Evolutionary conservation across 2,888 invertebrate species (phyloP).

Genomic region (Monochamus alternatus): DNA sequence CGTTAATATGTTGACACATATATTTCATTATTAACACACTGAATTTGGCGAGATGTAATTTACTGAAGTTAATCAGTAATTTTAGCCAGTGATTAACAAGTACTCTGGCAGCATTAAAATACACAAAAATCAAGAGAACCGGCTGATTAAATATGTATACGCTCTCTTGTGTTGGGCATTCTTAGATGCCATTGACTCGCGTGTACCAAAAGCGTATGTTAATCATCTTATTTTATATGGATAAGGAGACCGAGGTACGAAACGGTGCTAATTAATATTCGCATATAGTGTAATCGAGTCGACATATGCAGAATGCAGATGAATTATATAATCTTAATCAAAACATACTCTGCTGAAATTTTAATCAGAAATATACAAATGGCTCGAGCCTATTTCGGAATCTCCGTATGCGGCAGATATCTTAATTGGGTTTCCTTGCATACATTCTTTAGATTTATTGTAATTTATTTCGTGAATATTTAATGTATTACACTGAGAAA

Average conservation of each 20-base stretch:
- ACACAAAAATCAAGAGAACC: conserved; percentile 24
- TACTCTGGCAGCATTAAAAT: conserved; percentile 31
- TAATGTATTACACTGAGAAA: too few species aligned
- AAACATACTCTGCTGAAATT: conserved; percentile 7
- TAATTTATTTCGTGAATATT: too few species aligned
- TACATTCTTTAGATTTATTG: too few species aligned
- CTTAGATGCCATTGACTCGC: conserved; percentile 34
- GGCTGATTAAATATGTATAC: conserved; percentile 5
- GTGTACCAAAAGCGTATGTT: conserved; percentile 42
- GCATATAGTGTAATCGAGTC: conserved; percentile 22
- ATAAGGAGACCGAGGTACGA: conserved; percentile 19
- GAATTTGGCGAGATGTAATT: conserved; percentile 18
- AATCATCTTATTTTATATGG: conserved; percentile 38
- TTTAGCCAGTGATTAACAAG: conserved; percentile 29
- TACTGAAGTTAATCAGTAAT: conserved; percentile 23
- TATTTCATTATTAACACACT: not conserved
- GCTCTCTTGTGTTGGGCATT: conserved; percentile 4
- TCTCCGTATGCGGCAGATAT: conserved; percentile 1
- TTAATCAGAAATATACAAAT: conserved; percentile 7
- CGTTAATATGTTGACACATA: conserved; percentile 3
- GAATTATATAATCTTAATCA: conserved; percentile 16
- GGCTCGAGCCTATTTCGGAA: conserved; percentile 1
- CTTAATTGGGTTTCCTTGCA: not conserved
- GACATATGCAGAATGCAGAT: conserved; percentile 19
- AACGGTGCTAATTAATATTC: conserved; percentile 28